Evolutionary conservation across 2,888 invertebrate species (phyloP).

Genomic region (Dolomedes plantarius): DNA sequence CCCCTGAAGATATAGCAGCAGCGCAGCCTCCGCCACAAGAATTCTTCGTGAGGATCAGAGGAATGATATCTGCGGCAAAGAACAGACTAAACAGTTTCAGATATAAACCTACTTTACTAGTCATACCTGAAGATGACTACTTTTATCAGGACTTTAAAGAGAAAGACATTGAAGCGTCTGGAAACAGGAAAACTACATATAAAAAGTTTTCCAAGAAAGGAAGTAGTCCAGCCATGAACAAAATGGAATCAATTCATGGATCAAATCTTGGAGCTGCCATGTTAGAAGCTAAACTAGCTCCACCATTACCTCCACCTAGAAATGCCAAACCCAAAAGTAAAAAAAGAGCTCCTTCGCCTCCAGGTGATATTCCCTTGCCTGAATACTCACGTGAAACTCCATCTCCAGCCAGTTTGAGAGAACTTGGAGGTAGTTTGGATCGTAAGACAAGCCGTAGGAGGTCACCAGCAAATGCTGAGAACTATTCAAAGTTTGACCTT

Average conservation of each 20-base stretch:
- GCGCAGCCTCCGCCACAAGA: constrained; percentile 47
- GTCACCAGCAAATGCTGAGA: constrained; percentile 16
- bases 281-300: constrained; percentile 60
- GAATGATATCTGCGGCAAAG: constrained; percentile 69
- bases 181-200: constrained; percentile 33
- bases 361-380: background rate
- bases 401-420: constrained; percentile 38
- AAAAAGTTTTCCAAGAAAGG: constrained; percentile 35
- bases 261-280: constrained; percentile 66
- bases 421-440: constrained; percentile 24
- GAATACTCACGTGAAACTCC: constrained; percentile 36
- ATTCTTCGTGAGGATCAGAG: constrained; percentile 66
- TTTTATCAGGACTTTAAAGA: constrained; percentile 69
- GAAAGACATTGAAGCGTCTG: constrained; percentile 38
- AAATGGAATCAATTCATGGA: constrained; percentile 66
- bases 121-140: constrained; percentile 72
- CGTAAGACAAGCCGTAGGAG: constrained; percentile 22
- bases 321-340: constrained; percentile 46
- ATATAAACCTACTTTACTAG: constrained; percentile 68
- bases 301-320: constrained; percentile 62
- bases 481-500: constrained; percentile 64
- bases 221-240: background rate
- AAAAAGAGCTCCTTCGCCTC: constrained; percentile 65
- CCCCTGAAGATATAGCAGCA: background rate
- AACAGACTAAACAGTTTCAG: constrained; percentile 67